phyloP scores from a whole-genome alignment of 2,888 invertebrate species.

The Cataglyphis altisquamis region DNA sequence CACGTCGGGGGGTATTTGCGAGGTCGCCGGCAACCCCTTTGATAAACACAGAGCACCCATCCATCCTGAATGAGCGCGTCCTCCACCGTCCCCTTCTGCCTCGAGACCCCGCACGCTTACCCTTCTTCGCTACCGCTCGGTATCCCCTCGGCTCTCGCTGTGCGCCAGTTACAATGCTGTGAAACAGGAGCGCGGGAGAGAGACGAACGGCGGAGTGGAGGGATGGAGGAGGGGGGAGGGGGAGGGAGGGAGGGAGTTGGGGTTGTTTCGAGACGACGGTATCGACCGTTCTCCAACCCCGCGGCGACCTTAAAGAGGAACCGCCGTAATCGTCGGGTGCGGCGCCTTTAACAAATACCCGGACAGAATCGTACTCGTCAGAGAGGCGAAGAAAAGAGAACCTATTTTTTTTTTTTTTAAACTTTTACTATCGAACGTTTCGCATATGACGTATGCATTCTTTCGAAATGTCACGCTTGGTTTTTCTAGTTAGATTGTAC shows the following conservation, averaged over 20 bases:
- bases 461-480: not conserved
- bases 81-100: conserved; percentile 47
- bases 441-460: conserved; percentile 1
- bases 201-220: conserved; percentile 45
- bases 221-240: conserved; percentile 49
- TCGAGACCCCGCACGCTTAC: not conserved
- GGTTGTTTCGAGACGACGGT: conserved; percentile 80
- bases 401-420: not conserved
- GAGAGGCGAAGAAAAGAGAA: not conserved
- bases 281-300: conserved; percentile 76
- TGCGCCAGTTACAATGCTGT: conserved; percentile 72
- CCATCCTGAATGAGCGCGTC: conserved; percentile 74
- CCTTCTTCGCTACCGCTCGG: conserved; percentile 56
- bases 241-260: conserved; percentile 43
- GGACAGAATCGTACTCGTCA: not conserved
- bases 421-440: conserved; percentile 1
- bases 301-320: conserved; percentile 75
- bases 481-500: not conserved
- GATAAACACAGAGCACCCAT: conserved; percentile 74
- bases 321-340: conserved; percentile 61
- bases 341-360: conserved; percentile 67
- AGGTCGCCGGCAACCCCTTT: conserved; percentile 70
- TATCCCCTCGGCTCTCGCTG: conserved; percentile 60
- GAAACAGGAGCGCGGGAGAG: conserved; percentile 29
- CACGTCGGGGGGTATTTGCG: conserved; percentile 63